A percentile compares a stretch with the other conserved stretches of the same genome.
Evolutionary conservation across 2,797 vertebrate genomes (phyloP).

Genomic region (Emydoidea blandingii): DNA sequence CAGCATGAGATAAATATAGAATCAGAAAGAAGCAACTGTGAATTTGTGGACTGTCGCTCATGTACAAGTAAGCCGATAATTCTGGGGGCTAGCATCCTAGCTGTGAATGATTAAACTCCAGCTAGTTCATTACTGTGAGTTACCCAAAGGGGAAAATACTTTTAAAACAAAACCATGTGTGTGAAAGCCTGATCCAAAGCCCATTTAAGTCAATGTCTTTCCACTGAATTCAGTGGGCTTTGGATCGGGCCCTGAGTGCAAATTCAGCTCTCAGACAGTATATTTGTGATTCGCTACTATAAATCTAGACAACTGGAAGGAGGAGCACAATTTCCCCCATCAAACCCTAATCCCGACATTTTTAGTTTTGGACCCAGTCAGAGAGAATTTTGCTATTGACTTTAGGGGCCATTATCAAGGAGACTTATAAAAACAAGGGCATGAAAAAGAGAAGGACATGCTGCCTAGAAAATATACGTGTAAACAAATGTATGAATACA

Average conservation of each 20-base stretch:
- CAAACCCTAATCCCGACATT: background rate
- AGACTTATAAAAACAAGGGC: background rate
- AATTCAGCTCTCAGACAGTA: background rate
- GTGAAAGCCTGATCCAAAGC: background rate
- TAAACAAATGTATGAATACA: background rate
- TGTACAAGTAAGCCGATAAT: background rate
- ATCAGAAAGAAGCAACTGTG: background rate
- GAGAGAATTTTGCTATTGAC: background rate
- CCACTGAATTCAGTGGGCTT: background rate
- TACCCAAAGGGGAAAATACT: background rate
- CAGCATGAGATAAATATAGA: background rate
- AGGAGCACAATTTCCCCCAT: background rate
- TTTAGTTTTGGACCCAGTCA: rapidly evolving
- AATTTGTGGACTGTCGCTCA: background rate
- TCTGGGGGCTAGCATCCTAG: background rate
- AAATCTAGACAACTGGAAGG: background rate
- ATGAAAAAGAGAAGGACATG: background rate
- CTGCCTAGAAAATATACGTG: background rate
- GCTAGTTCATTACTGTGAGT: background rate
- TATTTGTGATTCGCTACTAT: background rate
- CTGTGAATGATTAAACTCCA: background rate
- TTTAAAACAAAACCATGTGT: rapidly evolving
- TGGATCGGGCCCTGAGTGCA: background rate
- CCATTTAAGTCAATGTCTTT: background rate
- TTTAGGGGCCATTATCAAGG: background rate